Base-by-base conservation (phyloP, 2,888 invertebrate species). In the Drosophila rubida region DNA sequence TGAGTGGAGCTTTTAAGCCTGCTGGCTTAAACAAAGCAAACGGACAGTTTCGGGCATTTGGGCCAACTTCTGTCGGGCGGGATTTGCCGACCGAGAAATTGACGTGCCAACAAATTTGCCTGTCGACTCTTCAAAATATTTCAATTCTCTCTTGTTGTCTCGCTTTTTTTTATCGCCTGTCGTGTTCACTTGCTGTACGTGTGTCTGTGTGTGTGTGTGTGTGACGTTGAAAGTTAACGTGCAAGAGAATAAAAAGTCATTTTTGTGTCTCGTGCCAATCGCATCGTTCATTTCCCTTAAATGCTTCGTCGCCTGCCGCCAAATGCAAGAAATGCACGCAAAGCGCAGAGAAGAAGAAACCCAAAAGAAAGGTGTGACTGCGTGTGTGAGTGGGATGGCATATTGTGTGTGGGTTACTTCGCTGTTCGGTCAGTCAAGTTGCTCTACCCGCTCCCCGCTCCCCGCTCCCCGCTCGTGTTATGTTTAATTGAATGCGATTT, bases 401-500 rank as follows among this genome's bases (percentile, higher is more conserved):
- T 19, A 19, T 19, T 45, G 41, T 13, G 25, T 16, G n/a, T 41
- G 32, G 13, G 60, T 58, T 6, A 53, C 14, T 23, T 22, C 32
- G 13, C 41, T 51, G n/a, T n/a, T 51, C 44, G 62, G 23, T 68
- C 73, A 57, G 68, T 80, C 25, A 39, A 55, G 55, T 48, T 4
- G 35, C 11, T 53, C 44, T 19, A 57, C n/a, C 37, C 23, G 37
- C 27, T 59, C 53, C 32, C n/a, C n/a, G n/a, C n/a, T 27, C 61
- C 23, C 35, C 14, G 22, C 22, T 30, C 49, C 42, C 23, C 44
- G 61, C 23, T 35, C 25, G 69, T 71, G 80, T 84, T 78, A 84
- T 88, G 87, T 88, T 85, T 85, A 85, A 85, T 85, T 85, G 84
- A 85, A 88, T 78, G 77, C 72, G 79, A 85, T 85, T 85, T 88